Evolutionary conservation across 2,113 vertebrate species (phyloP).

Genomic region (Cervus canadensis): DNA sequence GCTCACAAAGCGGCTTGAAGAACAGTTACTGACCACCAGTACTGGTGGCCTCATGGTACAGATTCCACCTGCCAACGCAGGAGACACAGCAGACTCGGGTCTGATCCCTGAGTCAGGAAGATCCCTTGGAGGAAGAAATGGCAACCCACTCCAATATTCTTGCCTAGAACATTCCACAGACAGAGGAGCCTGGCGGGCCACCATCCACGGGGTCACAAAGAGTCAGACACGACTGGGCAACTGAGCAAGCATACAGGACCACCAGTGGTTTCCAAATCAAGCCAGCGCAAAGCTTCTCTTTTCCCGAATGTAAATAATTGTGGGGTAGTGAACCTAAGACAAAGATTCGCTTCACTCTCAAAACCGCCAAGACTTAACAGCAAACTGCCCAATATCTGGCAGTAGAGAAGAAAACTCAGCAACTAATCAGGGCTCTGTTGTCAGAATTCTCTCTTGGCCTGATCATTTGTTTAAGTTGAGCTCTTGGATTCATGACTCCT

Average conservation of each 20-base stretch:
- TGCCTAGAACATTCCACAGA: neutral
- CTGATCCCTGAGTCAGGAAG: neutral
- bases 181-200: neutral
- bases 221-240: neutral
- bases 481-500: neutral
- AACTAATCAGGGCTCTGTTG: neutral
- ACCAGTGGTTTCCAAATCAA: neutral
- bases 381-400: slow-evolving; percentile 3
- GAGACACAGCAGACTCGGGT: neutral
- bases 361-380: slow-evolving; percentile 6
- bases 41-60: neutral
- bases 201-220: neutral
- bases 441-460: neutral
- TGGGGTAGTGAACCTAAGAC: neutral
- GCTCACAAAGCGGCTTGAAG: neutral
- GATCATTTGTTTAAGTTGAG: neutral
- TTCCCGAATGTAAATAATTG: neutral
- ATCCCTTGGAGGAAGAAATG: neutral
- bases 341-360: neutral
- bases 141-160: neutral
- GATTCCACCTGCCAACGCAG: neutral
- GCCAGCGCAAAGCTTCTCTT: neutral
- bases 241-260: neutral
- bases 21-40: neutral
- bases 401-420: slow-evolving; percentile 6